Evolutionary conservation across 2,797 vertebrate species (phyloP).

Genomic region (Peromyscus melanophrys): DNA sequence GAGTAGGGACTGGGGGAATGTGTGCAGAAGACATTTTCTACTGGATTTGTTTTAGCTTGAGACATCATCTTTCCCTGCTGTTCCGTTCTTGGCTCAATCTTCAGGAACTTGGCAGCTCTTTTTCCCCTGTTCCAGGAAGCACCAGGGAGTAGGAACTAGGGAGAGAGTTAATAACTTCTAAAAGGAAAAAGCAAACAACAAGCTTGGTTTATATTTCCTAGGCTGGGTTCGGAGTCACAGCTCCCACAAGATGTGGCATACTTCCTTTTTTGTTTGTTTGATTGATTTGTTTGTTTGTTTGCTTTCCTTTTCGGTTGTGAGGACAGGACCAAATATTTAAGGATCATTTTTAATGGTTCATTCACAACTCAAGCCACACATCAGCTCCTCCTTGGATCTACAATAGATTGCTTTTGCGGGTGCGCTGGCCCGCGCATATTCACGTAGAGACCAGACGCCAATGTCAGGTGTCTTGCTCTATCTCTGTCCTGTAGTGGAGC

Average conservation of each 20-base stretch:
- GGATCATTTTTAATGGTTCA: background rate
- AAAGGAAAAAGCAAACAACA: slow-evolving; percentile 11
- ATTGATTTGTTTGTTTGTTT: background rate
- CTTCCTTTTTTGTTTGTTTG: background rate
- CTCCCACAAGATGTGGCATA: background rate
- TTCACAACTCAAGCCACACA: background rate
- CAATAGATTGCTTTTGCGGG: background rate
- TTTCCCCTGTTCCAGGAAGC: slow-evolving; percentile 11
- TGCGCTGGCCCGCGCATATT: background rate
- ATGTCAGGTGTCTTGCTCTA: background rate
- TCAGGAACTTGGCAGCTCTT: background rate
- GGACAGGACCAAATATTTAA: background rate
- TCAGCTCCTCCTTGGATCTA: background rate
- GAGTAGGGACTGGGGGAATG: background rate
- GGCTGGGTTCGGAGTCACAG: background rate
- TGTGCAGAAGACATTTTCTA: background rate
- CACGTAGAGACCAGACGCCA: background rate
- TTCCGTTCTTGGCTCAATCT: slow-evolving; percentile 9
- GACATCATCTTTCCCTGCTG: background rate
- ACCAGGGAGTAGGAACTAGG: background rate
- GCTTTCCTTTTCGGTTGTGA: background rate
- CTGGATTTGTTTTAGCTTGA: background rate
- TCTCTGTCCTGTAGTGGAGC: background rate
- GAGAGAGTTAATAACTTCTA: background rate
- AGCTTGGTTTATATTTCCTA: background rate